A percentile compares a stretch with the other conserved stretches of the same genome.
Evolutionary conservation across 1,140 invertebrate genomes (phyloP).

Genomic region (Sitodiplosis mosellana): DNA sequence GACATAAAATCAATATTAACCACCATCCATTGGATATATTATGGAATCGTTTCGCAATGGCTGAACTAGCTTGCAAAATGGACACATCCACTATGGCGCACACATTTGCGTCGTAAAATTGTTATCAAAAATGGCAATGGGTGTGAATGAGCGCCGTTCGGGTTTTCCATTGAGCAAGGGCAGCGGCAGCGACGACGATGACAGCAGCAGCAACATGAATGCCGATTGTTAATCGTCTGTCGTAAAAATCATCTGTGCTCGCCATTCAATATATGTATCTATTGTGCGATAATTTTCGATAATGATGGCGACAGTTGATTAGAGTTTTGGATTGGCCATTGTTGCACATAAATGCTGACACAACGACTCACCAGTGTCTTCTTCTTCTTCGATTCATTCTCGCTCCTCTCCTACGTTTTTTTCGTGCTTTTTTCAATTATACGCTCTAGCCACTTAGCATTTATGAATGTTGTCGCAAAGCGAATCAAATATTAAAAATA

Average conservation of each 20-base stretch:
- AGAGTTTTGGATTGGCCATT: constrained; percentile 24
- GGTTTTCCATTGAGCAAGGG: too few relatives aligned
- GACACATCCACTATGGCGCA: too few relatives aligned
- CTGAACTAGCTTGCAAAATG: too few relatives aligned
- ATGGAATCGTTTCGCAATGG: too few relatives aligned
- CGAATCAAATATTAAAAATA: not conserved
- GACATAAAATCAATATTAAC: too few relatives aligned
- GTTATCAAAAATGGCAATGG: too few relatives aligned
- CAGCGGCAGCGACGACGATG: constrained; percentile 8
- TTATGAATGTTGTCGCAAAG: constrained; percentile 2
- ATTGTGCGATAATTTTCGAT: constrained; percentile 2
- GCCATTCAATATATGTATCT: constrained; percentile 2
- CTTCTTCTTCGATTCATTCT: not conserved
- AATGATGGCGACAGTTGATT: constrained; percentile 19
- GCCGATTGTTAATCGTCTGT: constrained; percentile 9
- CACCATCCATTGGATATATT: too few relatives aligned
- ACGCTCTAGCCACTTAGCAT: constrained; percentile 11
- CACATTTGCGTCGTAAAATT: too few relatives aligned
- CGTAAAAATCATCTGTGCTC: constrained; percentile 1
- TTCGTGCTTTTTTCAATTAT: constrained; percentile 18
- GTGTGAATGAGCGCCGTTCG: too few relatives aligned
- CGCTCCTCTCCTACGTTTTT: constrained; percentile 2
- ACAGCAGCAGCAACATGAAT: constrained; percentile 4
- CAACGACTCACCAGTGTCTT: not conserved
- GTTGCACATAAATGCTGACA: constrained; percentile 6